Evolutionary conservation across 2,113 vertebrate species (phyloP).

Genomic region (Scomber colias): DNA sequence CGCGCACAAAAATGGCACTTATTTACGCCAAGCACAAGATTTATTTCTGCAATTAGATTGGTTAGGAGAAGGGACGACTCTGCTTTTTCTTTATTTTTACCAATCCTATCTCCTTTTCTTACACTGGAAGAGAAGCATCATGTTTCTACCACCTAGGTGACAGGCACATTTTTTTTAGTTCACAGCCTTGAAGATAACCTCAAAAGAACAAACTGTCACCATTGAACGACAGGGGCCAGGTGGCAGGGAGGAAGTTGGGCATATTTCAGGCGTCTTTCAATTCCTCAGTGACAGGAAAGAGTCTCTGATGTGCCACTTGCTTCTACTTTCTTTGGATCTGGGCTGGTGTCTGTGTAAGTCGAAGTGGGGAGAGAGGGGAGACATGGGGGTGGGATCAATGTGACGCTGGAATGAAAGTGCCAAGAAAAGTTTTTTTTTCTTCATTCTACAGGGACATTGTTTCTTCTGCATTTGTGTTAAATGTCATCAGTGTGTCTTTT

Average conservation of each 20-base stretch:
- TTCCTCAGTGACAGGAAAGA: constrained; percentile 60
- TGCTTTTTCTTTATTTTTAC: not conserved
- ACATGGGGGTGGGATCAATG: constrained; percentile 63
- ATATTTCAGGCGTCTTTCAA: constrained; percentile 67
- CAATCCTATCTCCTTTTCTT: not conserved
- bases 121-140: constrained; percentile 22
- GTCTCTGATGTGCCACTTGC: constrained; percentile 67
- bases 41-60: not conserved
- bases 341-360: constrained; percentile 59
- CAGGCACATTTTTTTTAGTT: constrained; percentile 59
- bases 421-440: constrained; percentile 31
- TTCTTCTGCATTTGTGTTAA: constrained; percentile 51
- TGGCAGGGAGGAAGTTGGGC: constrained; percentile 53
- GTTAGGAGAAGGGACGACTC: not conserved
- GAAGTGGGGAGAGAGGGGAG: constrained; percentile 38
- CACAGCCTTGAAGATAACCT: constrained; percentile 72
- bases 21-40: not conserved
- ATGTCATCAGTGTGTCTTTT: constrained; percentile 37
- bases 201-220: constrained; percentile 70
- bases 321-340: constrained; percentile 68
- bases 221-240: constrained; percentile 53
- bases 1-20: not conserved
- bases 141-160: constrained; percentile 55
- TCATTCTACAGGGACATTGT: constrained; percentile 45
- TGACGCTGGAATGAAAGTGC: constrained; percentile 58